These are phyloP conservation scores for Coranthus polyacanthus DNA, from an alignment of 2,797 vertebrate genomes.

Conservation along the genomic window DNA sequence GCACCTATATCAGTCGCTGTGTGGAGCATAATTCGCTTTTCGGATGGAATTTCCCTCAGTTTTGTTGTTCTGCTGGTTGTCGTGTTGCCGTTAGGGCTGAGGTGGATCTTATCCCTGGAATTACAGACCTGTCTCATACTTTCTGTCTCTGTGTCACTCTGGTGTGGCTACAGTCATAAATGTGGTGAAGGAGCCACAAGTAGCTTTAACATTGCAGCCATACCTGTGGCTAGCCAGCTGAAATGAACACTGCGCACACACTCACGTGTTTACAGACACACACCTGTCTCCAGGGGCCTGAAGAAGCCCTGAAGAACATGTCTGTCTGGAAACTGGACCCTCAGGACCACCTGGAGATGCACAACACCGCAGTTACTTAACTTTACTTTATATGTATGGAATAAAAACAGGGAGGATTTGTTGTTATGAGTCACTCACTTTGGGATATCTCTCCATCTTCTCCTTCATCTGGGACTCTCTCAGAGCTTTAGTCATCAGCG, in stretches of 20 bases:
- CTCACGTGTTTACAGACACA: constrained; percentile 39
- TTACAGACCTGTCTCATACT: constrained; percentile 73
- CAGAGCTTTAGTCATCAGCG: constrained; percentile 90
- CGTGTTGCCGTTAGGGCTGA: constrained; percentile 54
- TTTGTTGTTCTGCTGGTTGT: constrained; percentile 59
- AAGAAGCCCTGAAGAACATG: constrained; percentile 95
- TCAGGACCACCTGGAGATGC: constrained; percentile 89
- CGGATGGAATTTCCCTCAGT: constrained; percentile 70
- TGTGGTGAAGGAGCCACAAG: constrained; percentile 71
- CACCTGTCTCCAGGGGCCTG: constrained; percentile 92
- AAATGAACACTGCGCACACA: constrained; percentile 57
- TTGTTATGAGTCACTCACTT: constrained; percentile 80
- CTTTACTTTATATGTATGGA: constrained; percentile 2
- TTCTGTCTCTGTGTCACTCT: constrained; percentile 66
- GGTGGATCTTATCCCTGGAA: constrained; percentile 66
- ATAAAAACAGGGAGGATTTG: no score
- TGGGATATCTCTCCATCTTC: constrained; percentile 93
- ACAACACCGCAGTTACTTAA: constrained; percentile 6
- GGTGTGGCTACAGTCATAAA: constrained; percentile 70
- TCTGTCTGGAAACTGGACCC: constrained; percentile 95
- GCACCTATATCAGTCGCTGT: constrained; percentile 12
- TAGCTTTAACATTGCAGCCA: constrained; percentile 73
- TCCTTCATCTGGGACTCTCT: constrained; percentile 89
- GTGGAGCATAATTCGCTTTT: constrained; percentile 38
- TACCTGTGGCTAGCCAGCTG: constrained; percentile 78